phyloP scores from a whole-genome alignment of 1,140 invertebrate genomes.

The Wasmannia auropunctata region DNA sequence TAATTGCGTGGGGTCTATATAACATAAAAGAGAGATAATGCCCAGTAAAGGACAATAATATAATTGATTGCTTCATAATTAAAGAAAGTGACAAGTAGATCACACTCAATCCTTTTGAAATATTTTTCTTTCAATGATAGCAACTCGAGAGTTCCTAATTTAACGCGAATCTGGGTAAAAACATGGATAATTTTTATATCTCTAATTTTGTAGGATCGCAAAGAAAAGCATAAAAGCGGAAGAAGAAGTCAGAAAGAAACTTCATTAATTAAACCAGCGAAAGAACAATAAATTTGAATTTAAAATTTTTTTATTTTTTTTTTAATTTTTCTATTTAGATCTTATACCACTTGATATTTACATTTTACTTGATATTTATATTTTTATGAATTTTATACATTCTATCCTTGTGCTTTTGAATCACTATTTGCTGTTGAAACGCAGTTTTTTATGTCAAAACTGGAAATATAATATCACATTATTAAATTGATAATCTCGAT shows the following conservation, averaged over 20 bases:
- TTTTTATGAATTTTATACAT: not conserved
- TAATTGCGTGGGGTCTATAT: conserved; percentile 23
- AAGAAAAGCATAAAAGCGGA: not conserved
- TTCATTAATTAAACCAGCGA: not conserved
- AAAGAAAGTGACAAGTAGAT: not conserved
- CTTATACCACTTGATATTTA: not conserved
- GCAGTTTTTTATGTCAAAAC: not conserved
- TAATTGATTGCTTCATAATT: not conserved
- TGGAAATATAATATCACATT: not conserved
- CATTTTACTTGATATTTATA: not conserved
- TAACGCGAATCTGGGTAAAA: not conserved
- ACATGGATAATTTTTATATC: not conserved
- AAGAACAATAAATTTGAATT: not conserved
- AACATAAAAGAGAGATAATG: conserved; percentile 36
- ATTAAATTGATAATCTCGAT: not conserved
- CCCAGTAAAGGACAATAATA: not conserved
- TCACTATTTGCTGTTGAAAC: not conserved
- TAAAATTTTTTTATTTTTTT: not conserved
- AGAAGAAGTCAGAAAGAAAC: not conserved
- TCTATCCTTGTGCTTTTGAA: not conserved
- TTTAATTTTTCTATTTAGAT: not conserved
- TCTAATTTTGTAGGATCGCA: not conserved
- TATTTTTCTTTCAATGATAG: not conserved
- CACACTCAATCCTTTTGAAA: not conserved
- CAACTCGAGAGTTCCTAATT: not conserved